phyloP scores from a whole-genome alignment of 1,140 invertebrate genomes.

The Subanguina moxae region DNA sequence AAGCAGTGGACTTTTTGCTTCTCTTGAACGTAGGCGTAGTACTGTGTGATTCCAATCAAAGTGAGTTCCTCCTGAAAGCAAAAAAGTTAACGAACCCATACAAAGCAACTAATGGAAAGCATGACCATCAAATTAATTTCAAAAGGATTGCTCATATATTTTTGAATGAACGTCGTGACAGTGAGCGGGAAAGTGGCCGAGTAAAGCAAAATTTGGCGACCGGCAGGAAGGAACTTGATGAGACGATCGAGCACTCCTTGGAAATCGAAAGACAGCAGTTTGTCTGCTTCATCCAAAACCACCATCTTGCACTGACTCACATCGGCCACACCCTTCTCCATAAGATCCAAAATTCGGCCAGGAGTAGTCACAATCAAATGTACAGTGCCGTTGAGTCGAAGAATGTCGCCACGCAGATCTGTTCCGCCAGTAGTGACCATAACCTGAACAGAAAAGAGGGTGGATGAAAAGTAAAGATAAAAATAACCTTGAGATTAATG shows the following conservation, averaged over 20 bases:
- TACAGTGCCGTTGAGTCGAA: conserved; percentile 98
- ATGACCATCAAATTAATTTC: conserved; percentile 82
- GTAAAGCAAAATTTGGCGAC: conserved; percentile 94
- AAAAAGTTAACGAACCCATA: too few relatives aligned
- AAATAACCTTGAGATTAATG: conserved; percentile 72
- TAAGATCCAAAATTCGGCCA: conserved; percentile 95
- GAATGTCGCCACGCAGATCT: conserved; percentile 96
- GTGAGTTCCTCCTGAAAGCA: conserved; percentile 83
- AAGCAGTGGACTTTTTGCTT: conserved; percentile 99
- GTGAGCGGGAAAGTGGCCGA: conserved; percentile 98
- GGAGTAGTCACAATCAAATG: conserved; percentile 98
- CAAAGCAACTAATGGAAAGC: too few relatives aligned
- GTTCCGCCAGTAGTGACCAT: conserved; percentile 99
- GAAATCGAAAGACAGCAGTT: conserved; percentile 96
- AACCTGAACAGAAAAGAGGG: conserved; percentile 65
- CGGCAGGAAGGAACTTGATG: conserved; percentile 76
- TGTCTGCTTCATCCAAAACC: conserved; percentile 97
- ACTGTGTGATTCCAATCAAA: conserved; percentile 97
- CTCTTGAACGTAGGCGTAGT: conserved; percentile 99
- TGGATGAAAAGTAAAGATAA: background rate
- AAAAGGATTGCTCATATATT: conserved; percentile 89
- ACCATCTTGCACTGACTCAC: conserved; percentile 89
- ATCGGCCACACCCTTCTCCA: conserved; percentile 89
- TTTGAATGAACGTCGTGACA: conserved; percentile 98
- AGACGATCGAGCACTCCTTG: conserved; percentile 66